Evolutionary conservation across 2,113 vertebrate genomes (phyloP).

Genomic region (Tupaia tana): DNA sequence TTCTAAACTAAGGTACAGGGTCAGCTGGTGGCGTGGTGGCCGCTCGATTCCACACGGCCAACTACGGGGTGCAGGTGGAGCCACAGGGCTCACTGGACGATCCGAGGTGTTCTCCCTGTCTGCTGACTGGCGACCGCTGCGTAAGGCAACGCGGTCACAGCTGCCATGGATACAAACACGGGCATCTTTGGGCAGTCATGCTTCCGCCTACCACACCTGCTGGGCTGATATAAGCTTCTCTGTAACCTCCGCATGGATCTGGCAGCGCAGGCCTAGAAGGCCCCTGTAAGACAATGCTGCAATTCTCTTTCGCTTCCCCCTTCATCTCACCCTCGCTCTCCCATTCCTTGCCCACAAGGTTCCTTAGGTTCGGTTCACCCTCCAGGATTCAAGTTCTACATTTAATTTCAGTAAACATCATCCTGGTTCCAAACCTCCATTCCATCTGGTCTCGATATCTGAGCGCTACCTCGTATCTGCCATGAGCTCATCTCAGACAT

Average conservation of each 20-base stretch:
- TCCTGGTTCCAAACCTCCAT: neutral
- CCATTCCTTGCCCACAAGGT: neutral
- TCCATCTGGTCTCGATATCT: neutral
- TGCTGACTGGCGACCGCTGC: neutral
- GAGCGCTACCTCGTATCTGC: neutral
- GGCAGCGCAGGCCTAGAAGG: neutral
- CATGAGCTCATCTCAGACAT: neutral
- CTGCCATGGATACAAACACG: neutral
- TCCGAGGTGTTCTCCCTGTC: neutral
- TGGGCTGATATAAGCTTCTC: neutral
- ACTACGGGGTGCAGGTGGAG: no score
- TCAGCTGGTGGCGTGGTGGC: no score
- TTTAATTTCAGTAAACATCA: neutral
- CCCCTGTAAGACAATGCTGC: neutral
- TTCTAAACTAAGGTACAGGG: no score
- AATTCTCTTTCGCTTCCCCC: neutral
- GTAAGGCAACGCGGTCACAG: neutral
- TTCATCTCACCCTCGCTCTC: neutral
- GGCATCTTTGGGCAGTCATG: no score
- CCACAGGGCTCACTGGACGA: neutral
- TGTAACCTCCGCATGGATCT: neutral
- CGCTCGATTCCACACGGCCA: no score
- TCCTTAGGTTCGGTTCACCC: neutral
- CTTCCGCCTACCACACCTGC: neutral
- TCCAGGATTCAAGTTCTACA: neutral